Conservation (phyloP, 2,113 vertebrate genomes). For the Labrus mixtus region DNA sequence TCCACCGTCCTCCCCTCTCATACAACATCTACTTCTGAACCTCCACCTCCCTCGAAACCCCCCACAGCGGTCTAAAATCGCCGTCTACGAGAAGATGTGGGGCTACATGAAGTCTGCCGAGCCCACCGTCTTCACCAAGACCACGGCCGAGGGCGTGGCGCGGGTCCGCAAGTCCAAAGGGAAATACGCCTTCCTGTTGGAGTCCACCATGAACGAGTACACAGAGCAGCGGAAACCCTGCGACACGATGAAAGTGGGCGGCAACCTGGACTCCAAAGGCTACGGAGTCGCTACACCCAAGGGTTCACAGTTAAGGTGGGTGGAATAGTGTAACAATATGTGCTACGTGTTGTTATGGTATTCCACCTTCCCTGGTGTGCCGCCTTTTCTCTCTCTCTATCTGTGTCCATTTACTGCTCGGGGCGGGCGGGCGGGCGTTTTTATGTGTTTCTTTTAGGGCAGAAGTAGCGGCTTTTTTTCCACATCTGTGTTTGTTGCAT, state of each 20-base stretch:
- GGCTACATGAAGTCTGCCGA: conserved; percentile 99
- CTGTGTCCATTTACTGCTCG: conserved; percentile 43
- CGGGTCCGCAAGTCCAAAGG: conserved; percentile 98
- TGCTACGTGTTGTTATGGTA: conserved; percentile 99
- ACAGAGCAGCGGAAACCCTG: conserved; percentile 99
- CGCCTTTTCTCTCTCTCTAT: conserved; percentile 79
- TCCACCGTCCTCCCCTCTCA: conserved; percentile 9
- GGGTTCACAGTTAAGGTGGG: conserved; percentile 99
- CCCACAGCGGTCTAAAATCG: conserved; percentile 97
- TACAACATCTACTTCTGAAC: conserved; percentile 43
- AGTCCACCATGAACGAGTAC: conserved; percentile 99
- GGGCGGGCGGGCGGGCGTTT: conserved; percentile 28
- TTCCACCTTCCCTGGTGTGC: conserved; percentile 99
- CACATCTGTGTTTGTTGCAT: conserved; percentile 60
- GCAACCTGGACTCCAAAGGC: conserved; percentile 99
- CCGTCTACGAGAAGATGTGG: conserved; percentile 99
- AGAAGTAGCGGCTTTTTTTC: conserved; percentile 25
- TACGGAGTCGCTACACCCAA: conserved; percentile 99
- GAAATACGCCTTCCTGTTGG: conserved; percentile 99
- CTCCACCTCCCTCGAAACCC: conserved; percentile 20
- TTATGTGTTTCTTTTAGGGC: conserved; percentile 18
- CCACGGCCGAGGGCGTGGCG: conserved; percentile 95
- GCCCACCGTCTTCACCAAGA: conserved; percentile 98
- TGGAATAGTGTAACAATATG: conserved; percentile 99
- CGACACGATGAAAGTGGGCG: conserved; percentile 99